Base-by-base conservation (phyloP, 1,140 invertebrate genomes). In the Centruroides sculpturatus region DNA sequence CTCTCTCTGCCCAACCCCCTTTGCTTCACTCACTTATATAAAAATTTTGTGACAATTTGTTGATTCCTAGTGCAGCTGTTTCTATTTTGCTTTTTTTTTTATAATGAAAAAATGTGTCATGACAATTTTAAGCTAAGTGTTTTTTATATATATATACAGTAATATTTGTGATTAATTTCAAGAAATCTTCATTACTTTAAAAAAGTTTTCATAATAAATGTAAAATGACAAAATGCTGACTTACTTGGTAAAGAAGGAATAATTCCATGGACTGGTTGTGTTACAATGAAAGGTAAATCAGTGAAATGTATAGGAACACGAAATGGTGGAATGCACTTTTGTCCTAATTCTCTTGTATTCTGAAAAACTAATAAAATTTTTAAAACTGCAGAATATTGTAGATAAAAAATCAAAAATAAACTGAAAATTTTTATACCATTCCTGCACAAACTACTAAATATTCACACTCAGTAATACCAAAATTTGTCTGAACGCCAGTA, bases 381-480 rank as follows among this genome's bases (percentile, higher is more conserved):
- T 12, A 49, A 59, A 59, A 36, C 9, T 49, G 35, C 47, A 56
- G 23, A 35, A 57, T 10, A 23, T 47, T 23, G 8, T 34, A 52
- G 35, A 8, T 48, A 57, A 23, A n/a, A 35, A 4, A 56, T 36
- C 34, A 23, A n/a, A 34, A 12, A 49, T 47, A 60, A 13, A 5
- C 23, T 23, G 23, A 23, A 56, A 55, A 49, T 57, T 49, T 51
- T 64, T 68, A 73, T 72, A 83, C 81, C 83, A 85, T 82, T 62
- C 89, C 90, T 61, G 85, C 83, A 75, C 89, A 91, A 76, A 96
- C 95, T 7, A 96, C 86, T 77, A 96, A 94, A 73, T 84, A 86
- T 69, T 94, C 81, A 75, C 91, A 95, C 57, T 86, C 73, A 36
- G 96, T 82, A 7, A 76, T 76, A 1, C 93, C 93, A 3, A 77